Conservation (phyloP, 2,888 invertebrate species). For the Orthosia gothica region DNA sequence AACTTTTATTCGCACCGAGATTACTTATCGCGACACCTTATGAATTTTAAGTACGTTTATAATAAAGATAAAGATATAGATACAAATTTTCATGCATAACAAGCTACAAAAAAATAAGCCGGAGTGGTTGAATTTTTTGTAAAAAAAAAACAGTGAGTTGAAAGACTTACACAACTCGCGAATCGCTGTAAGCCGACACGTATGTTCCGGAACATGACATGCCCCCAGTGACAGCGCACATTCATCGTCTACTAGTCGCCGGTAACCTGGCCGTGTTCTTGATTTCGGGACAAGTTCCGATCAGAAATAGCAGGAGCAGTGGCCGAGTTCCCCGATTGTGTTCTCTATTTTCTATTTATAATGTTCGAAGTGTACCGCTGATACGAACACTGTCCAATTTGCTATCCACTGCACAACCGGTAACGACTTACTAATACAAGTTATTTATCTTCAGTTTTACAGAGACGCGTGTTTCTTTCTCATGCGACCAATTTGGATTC, state of each 20-base stretch:
- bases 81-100: constrained; percentile 28
- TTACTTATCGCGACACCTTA: constrained; percentile 46
- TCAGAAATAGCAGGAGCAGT: constrained; percentile 87
- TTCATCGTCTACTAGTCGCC: constrained; percentile 75
- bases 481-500: constrained; percentile 77
- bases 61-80: neutral
- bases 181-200: constrained; percentile 74
- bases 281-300: constrained; percentile 82
- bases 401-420: constrained; percentile 78
- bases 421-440: constrained; percentile 71
- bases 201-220: constrained; percentile 75
- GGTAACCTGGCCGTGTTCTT: constrained; percentile 83
- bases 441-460: constrained; percentile 75
- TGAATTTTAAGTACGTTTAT: constrained; percentile 50
- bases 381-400: constrained; percentile 80
- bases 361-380: constrained; percentile 75
- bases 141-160: constrained; percentile 19
- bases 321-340: constrained; percentile 83
- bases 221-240: constrained; percentile 78
- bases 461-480: constrained; percentile 71
- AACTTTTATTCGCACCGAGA: constrained; percentile 46
- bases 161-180: constrained; percentile 69
- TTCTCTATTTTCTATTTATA: constrained; percentile 86
- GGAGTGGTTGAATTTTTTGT: neutral
- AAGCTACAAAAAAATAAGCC: constrained; percentile 38